Conservation (phyloP, 2,888 invertebrate genomes). For the Xylophagus ater region DNA sequence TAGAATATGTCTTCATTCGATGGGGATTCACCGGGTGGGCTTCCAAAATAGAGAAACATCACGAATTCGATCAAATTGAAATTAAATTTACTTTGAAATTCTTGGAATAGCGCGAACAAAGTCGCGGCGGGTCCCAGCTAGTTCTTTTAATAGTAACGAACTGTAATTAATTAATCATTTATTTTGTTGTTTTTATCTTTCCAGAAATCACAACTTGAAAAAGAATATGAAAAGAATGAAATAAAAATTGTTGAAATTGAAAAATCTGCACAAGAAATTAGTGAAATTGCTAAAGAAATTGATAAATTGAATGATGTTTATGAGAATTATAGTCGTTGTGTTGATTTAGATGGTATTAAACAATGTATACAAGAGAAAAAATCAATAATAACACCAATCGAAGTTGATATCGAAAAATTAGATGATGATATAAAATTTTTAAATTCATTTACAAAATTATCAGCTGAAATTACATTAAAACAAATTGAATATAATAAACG, state of each 20-base stretch:
- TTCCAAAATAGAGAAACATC: no score
- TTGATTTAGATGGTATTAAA: constrained; percentile 46
- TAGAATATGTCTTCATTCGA: no score
- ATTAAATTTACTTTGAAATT: no score
- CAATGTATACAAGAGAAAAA: constrained; percentile 49
- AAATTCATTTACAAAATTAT: constrained; percentile 32
- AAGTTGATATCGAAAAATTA: constrained; percentile 47
- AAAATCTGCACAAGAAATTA: constrained; percentile 43
- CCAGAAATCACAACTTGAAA: constrained; percentile 38
- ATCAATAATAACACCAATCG: constrained; percentile 45
- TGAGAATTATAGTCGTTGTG: constrained; percentile 41
- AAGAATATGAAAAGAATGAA: constrained; percentile 45
- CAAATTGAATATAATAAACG: constrained; percentile 34
- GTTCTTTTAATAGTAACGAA: no score
- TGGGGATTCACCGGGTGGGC: no score
- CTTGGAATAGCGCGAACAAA: no score
- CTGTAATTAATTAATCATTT: no score
- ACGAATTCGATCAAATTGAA: no score
- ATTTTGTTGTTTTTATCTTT: not conserved
- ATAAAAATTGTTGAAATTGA: constrained; percentile 50
- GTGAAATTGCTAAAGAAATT: constrained; percentile 42
- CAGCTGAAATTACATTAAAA: constrained; percentile 32
- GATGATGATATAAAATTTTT: constrained; percentile 40
- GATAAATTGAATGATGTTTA: constrained; percentile 43
- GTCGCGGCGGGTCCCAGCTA: no score